These are phyloP conservation scores for Sebastes vulpes DNA, from an alignment of 2,797 vertebrate species.

Conservation along the genomic window DNA sequence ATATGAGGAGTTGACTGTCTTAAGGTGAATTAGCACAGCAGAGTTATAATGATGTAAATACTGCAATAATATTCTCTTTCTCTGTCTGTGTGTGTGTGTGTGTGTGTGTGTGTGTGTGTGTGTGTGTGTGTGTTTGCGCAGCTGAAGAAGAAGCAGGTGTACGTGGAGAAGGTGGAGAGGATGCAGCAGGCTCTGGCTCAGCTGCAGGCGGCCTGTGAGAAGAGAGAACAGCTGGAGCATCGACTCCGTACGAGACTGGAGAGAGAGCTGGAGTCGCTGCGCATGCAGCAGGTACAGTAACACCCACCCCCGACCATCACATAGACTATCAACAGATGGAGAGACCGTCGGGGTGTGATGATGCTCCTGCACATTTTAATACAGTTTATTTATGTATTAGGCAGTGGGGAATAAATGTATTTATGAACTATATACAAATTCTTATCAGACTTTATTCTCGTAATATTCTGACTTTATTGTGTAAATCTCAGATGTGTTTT, in stretches of 20 bases:
- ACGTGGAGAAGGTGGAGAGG: slow-evolving; percentile 97
- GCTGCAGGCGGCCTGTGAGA: slow-evolving; percentile 97
- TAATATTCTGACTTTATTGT: no score
- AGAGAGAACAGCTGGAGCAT: slow-evolving; percentile 96
- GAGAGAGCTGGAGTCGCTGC: slow-evolving; percentile 94
- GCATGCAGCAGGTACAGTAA: slow-evolving; percentile 93
- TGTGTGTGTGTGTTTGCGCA: slow-evolving; percentile 46
- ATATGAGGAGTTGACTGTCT: background rate
- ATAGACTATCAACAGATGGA: no score
- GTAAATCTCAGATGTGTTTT: no score
- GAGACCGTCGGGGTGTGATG: no score
- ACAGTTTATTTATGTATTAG: no score
- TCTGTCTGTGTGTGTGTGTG: background rate
- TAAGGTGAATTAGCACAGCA: background rate
- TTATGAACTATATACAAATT: no score
- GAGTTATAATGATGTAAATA: background rate
- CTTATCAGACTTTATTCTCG: no score
- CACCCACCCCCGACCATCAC: no score
- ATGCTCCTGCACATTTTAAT: no score
- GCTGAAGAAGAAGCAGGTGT: slow-evolving; percentile 99
- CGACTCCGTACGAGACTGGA: slow-evolving; percentile 94
- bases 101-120: no score
- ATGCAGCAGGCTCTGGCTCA: slow-evolving; percentile 98
- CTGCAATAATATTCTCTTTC: background rate
- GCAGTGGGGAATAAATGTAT: no score